These are phyloP conservation scores for Cynopterus sphinx DNA, from an alignment of 2,797 vertebrate genomes.

Conservation along the genomic window DNA sequence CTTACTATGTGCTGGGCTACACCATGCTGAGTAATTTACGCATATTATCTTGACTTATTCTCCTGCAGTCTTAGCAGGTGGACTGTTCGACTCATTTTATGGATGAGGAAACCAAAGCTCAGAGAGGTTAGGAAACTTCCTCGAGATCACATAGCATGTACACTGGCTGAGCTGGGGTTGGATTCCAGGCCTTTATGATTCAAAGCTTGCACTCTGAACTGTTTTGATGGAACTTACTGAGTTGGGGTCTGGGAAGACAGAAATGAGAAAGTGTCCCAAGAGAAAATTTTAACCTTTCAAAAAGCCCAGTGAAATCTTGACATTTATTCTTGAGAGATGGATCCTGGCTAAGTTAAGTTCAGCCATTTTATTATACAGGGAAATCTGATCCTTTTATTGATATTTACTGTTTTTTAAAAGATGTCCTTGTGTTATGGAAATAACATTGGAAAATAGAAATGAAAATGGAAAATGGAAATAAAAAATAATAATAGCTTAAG, in stretches of 20 bases:
- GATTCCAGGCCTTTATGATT: background rate
- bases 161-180: background rate
- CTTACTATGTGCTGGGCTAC: background rate
- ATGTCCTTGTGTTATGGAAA: background rate
- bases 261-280: background rate
- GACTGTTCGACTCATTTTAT: background rate
- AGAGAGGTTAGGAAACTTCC: background rate
- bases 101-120: background rate
- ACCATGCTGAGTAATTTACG: background rate
- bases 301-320: background rate
- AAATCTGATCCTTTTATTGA: background rate
- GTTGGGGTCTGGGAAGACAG: background rate
- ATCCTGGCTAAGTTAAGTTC: background rate
- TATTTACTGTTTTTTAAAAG: background rate
- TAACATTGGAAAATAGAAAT: background rate
- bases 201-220: accelerated
- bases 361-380: background rate
- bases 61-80: background rate
- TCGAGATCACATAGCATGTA: background rate
- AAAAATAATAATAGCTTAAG: background rate
- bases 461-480: background rate
- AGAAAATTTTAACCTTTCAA: background rate
- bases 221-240: background rate
- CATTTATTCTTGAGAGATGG: background rate
- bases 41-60: accelerated